Percentiles rank a stretch among this genome's conserved stretches.
phyloP scores from a whole-genome alignment of 37 sponge, comb jelly and placozoan genomes.

The Spongilla lacustris region DNA sequence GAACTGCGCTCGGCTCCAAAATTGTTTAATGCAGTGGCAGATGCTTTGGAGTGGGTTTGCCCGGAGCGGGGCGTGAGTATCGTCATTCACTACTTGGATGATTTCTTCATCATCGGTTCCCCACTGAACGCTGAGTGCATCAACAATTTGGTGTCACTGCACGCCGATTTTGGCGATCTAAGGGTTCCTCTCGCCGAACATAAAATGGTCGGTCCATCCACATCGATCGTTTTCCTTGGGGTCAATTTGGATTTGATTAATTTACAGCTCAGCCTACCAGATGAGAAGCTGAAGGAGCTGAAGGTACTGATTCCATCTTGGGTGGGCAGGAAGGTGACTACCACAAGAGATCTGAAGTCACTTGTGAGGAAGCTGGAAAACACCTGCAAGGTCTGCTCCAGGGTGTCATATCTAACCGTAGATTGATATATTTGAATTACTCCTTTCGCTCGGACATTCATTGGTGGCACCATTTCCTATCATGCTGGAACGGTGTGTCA shows the following conservation, averaged over 20 bases:
- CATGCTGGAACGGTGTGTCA: constrained; percentile 16
- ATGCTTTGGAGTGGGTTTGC: not conserved
- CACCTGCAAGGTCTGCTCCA: not conserved
- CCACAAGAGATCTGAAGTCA: not conserved
- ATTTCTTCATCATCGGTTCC: too few relatives aligned
- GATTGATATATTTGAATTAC: not conserved
- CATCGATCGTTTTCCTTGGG: too few relatives aligned
- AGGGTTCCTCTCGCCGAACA: too few relatives aligned
- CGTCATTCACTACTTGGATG: too few relatives aligned
- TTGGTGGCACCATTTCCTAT: constrained; percentile 29
- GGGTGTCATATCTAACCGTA: not conserved
- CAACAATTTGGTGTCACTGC: too few relatives aligned
- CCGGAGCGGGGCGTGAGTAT: not conserved
- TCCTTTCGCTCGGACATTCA: constrained; percentile 10
- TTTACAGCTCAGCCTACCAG: constrained; percentile 4
- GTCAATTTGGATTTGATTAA: not conserved
- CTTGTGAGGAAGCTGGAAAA: constrained; percentile 9
- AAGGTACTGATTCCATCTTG: too few relatives aligned
- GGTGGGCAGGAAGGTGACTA: not conserved
- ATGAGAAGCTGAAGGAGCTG: not conserved
- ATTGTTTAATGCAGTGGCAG: constrained; percentile 8
- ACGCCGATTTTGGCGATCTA: too few relatives aligned
- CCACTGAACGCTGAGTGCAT: not conserved
- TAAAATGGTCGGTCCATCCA: too few relatives aligned
- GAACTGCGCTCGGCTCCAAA: constrained; percentile 8